Conservation (phyloP, 2,113 vertebrate genomes). For the Carlito syrichta region DNA sequence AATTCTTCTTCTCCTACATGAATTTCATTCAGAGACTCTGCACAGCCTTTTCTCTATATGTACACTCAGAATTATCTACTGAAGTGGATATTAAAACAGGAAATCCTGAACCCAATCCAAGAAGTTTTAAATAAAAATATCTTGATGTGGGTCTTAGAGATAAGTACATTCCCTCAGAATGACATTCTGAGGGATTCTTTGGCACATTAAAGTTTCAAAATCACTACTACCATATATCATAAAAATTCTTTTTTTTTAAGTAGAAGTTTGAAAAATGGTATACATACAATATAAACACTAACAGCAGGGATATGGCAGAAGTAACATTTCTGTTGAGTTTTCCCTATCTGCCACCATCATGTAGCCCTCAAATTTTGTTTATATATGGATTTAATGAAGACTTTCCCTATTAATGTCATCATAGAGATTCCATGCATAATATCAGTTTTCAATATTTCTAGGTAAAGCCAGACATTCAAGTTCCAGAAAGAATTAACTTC, state of each 20-base stretch:
- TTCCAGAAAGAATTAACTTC: background rate
- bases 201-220: background rate
- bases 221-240: background rate
- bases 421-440: background rate
- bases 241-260: background rate
- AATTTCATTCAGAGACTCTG: background rate
- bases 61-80: background rate
- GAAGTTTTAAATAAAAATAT: slow-evolving; percentile 16
- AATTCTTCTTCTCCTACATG: background rate
- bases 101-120: background rate
- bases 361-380: background rate
- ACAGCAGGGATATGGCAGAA: background rate
- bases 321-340: background rate
- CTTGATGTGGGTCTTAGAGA: background rate
- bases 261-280: background rate
- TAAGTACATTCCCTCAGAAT: background rate
- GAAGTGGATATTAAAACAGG: background rate
- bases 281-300: background rate
- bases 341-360: background rate
- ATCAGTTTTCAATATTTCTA: background rate
- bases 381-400: background rate
- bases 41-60: background rate
- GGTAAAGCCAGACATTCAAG: background rate
- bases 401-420: background rate
- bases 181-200: background rate